Evolutionary conservation across 2,888 invertebrate genomes (phyloP).

Genomic region (Brenthis ino): DNA sequence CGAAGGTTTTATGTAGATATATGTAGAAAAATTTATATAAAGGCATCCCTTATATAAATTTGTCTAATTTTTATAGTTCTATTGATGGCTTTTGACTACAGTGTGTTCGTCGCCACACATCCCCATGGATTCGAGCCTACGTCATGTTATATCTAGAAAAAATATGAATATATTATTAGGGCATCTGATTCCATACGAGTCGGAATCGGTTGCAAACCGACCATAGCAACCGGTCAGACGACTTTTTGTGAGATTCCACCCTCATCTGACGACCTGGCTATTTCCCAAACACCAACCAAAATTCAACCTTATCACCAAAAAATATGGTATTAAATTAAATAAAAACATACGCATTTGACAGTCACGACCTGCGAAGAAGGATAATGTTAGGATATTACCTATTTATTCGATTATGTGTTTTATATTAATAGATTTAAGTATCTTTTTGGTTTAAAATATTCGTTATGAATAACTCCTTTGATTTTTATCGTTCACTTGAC

Average conservation of each 20-base stretch:
- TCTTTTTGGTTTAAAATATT: conserved; percentile 42
- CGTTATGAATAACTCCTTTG: conserved; percentile 65
- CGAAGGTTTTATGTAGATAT: too few relatives aligned
- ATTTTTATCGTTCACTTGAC: conserved; percentile 76
- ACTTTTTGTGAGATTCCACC: conserved; percentile 77
- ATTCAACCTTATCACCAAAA: background rate
- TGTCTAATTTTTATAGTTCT: too few relatives aligned
- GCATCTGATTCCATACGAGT: conserved; percentile 62
- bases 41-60: too few relatives aligned
- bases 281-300: conserved; percentile 45
- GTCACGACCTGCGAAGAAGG: conserved; percentile 74
- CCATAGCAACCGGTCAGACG: conserved; percentile 65
- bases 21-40: too few relatives aligned
- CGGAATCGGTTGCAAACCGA: conserved; percentile 54
- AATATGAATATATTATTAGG: conserved; percentile 67
- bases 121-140: too few relatives aligned
- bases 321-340: conserved; percentile 44
- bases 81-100: too few relatives aligned
- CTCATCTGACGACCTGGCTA: conserved; percentile 63
- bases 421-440: conserved; percentile 41
- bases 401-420: conserved; percentile 46
- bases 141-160: conserved; percentile 40
- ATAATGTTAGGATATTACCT: conserved; percentile 62
- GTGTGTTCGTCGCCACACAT: too few relatives aligned
- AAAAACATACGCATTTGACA: conserved; percentile 50